A percentile compares a stretch with the other conserved stretches of the same genome.
Evolutionary conservation across 2,888 invertebrate species (phyloP).

Genomic region (Drosophila birchii): DNA sequence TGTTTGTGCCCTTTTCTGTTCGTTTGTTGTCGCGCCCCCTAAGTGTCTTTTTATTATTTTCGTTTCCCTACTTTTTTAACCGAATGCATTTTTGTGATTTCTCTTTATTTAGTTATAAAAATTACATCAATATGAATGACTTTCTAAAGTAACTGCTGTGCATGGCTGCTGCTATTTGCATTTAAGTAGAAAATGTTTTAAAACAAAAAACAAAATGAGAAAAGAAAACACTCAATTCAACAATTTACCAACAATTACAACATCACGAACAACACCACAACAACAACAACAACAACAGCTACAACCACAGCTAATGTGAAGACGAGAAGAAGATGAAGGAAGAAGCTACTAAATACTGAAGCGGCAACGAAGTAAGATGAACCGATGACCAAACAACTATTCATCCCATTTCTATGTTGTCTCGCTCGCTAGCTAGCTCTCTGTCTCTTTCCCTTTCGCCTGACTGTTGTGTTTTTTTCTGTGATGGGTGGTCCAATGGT

Average conservation of each 20-base stretch:
- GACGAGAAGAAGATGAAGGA: constrained; percentile 23
- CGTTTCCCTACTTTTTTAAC: constrained; percentile 29
- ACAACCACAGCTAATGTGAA: constrained; percentile 22
- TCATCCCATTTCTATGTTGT: constrained; percentile 31
- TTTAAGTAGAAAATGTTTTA: constrained; percentile 22
- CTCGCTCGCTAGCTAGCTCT: constrained; percentile 20
- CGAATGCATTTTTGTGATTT: constrained; percentile 57
- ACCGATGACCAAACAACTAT: constrained; percentile 11
- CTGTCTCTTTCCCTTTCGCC: constrained; percentile 19
- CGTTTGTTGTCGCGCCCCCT: constrained; percentile 2
- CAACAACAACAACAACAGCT: constrained; percentile 16
- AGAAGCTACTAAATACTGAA: constrained; percentile 1
- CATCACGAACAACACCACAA: constrained; percentile 22
- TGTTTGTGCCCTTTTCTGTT: background rate
- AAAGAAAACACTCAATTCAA: constrained; percentile 25
- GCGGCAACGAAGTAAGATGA: constrained; percentile 32
- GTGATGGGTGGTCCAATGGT: constrained; percentile 7
- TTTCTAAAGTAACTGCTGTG: constrained; percentile 80
- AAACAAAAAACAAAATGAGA: background rate
- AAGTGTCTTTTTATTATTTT: constrained; percentile 34
- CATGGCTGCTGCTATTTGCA: constrained; percentile 52
- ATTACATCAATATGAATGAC: constrained; percentile 84
- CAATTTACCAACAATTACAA: constrained; percentile 21
- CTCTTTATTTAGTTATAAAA: constrained; percentile 82
- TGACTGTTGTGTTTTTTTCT: constrained; percentile 17